Evolutionary conservation across 2,113 vertebrate genomes (phyloP).

Genomic region (Leptobrachium leishanense): DNA sequence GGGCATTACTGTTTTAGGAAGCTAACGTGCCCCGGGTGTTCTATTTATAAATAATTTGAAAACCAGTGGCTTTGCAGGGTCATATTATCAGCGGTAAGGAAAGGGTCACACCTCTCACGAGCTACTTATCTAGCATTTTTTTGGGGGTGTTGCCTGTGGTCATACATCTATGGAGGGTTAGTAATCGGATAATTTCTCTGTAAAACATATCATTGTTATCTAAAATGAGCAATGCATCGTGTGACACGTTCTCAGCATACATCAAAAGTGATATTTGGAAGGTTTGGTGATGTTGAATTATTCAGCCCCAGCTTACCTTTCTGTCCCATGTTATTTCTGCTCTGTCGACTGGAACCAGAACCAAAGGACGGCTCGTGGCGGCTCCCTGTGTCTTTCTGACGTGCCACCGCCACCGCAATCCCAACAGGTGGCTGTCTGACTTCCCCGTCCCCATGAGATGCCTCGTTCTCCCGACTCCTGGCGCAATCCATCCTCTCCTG

Average conservation of each 20-base stretch:
- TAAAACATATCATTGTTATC: too few relatives aligned
- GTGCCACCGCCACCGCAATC: constrained; percentile 88
- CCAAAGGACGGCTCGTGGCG: constrained; percentile 70
- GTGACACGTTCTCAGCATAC: too few relatives aligned
- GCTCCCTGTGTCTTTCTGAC: constrained; percentile 84
- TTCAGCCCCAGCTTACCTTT: constrained; percentile 70
- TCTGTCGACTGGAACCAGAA: constrained; percentile 69
- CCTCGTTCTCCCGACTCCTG: constrained; percentile 78
- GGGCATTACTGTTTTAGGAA: too few relatives aligned
- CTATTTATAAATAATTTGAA: too few relatives aligned
- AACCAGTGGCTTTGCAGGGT: too few relatives aligned
- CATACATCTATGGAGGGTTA: not conserved
- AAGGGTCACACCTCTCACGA: too few relatives aligned
- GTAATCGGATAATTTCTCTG: too few relatives aligned
- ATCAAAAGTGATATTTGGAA: not conserved
- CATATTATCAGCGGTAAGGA: too few relatives aligned
- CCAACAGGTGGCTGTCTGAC: constrained; percentile 92
- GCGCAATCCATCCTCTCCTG: constrained; percentile 84
- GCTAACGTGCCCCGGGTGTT: too few relatives aligned
- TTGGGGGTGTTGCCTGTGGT: too few relatives aligned
- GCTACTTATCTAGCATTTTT: too few relatives aligned
- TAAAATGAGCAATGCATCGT: too few relatives aligned
- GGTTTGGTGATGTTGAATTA: constrained; percentile 1
- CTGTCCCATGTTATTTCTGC: constrained; percentile 70
- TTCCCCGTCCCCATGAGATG: constrained; percentile 76